A percentile compares a stretch with the other conserved stretches of the same genome.
These are phyloP conservation scores for Aspidiotus destructor DNA, from an alignment of 2,888 invertebrate species.

Conservation along the genomic window DNA sequence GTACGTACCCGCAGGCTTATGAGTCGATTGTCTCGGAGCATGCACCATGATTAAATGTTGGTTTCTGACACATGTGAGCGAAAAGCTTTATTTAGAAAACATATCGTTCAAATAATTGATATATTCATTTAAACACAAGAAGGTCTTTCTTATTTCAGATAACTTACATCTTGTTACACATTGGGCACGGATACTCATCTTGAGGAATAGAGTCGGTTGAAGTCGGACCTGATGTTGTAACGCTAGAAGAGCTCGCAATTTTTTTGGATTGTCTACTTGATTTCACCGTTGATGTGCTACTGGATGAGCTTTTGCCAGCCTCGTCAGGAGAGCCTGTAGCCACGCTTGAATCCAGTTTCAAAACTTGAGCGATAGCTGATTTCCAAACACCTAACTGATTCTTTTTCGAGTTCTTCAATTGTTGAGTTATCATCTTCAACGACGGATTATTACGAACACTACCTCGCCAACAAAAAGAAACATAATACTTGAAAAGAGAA, in stretches of 20 bases:
- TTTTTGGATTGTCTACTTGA: not conserved
- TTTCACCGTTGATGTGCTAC: not conserved
- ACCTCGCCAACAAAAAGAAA: not conserved
- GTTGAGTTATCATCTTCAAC: conserved; percentile 11
- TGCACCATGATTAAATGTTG: conserved; percentile 22
- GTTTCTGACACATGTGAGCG: not conserved
- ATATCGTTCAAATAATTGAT: too few relatives aligned
- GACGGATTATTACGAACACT: conserved; percentile 17
- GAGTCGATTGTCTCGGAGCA: conserved; percentile 12
- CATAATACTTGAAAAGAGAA: too few relatives aligned
- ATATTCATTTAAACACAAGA: not conserved
- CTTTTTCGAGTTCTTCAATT: conserved; percentile 6
- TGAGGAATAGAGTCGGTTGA: not conserved
- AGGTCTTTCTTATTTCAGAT: not conserved
- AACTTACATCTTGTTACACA: conserved; percentile 17
- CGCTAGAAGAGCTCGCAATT: not conserved
- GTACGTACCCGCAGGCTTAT: not conserved
- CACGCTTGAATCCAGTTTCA: not conserved
- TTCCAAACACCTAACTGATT: conserved; percentile 20
- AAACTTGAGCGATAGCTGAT: conserved; percentile 16
- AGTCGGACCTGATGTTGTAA: not conserved
- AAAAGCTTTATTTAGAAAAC: too few relatives aligned
- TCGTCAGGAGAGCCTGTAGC: not conserved
- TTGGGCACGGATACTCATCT: conserved; percentile 17
- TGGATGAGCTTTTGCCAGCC: not conserved